These are phyloP conservation scores for Drosophila parabipectinata DNA, from an alignment of 1,140 invertebrate genomes.

Conservation along the genomic window DNA sequence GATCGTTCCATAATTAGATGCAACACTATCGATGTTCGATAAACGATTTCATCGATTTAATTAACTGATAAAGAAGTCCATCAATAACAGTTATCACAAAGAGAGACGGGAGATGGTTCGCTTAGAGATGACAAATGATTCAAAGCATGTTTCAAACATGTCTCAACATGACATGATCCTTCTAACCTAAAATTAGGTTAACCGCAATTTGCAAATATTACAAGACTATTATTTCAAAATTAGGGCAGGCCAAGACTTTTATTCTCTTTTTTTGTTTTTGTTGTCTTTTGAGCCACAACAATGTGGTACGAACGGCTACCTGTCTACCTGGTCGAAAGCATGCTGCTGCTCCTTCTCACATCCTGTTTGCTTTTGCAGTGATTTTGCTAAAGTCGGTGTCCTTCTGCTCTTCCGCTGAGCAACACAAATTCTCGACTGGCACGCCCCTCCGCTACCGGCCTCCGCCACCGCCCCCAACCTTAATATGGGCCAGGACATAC, in stretches of 20 bases:
- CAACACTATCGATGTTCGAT: slow-evolving; percentile 15
- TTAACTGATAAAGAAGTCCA: not conserved
- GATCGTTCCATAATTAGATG: slow-evolving; percentile 19
- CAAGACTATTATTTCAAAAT: slow-evolving; percentile 20
- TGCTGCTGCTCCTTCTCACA: slow-evolving; percentile 32
- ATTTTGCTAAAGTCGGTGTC: slow-evolving; percentile 57
- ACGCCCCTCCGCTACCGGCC: slow-evolving; percentile 23
- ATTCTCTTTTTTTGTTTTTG: not conserved
- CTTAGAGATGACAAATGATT: too few species aligned
- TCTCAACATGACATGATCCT: not conserved
- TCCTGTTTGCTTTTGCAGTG: slow-evolving; percentile 56
- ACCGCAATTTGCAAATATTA: not conserved
- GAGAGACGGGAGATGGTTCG: too few species aligned
- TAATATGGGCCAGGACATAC: slow-evolving; percentile 43
- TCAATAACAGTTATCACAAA: not conserved
- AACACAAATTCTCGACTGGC: slow-evolving; percentile 11
- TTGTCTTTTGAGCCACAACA: not conserved
- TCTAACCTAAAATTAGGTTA: not conserved
- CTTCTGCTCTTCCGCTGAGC: slow-evolving; percentile 73
- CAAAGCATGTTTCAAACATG: too few species aligned
- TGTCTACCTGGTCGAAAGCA: slow-evolving; percentile 44
- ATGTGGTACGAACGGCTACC: slow-evolving; percentile 2
- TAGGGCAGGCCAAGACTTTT: slow-evolving; percentile 41
- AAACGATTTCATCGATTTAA: slow-evolving; percentile 8
- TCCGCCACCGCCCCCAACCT: not conserved